Evolutionary conservation across 2,797 vertebrate genomes (phyloP), one percentile per base, ranked within the genome.

Genomic region (Notoglanidium macrostoma): DNA sequence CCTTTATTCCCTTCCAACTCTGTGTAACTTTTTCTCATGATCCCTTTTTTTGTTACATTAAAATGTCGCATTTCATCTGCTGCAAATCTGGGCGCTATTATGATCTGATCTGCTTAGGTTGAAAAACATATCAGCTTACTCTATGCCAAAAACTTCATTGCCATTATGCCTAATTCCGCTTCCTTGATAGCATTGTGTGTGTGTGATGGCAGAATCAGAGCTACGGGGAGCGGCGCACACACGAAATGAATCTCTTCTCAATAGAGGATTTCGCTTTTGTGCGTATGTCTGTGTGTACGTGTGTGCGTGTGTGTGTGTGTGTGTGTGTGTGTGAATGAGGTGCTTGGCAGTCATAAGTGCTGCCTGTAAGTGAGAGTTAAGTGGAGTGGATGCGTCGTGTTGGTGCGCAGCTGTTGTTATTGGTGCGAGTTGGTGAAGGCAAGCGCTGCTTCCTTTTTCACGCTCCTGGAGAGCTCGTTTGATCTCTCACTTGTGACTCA

Each of bases 341-440:
- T 85, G 74, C 51, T 86, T 83, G 84, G 61, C 67, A 51, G 46
- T 84, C 29, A 63, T 72, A 65, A 86, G 85, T 84, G 80, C 65
- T 76, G 84, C 49, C 87, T 86, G 68, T 88, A 86, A 86, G 73
- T 70, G 84, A 86, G 87, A 83, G 85, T 88, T 88, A 88, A 88
- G 85, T 86, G 85, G 72, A 61, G 57, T 88, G 84, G 80, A 65
- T 86, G 73, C 46, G 19, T 55, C 9, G 54, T 84, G 54, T 79
- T 87, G 86, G 59, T 80, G 59, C 54, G 76, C 87, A 84, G 77
- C 80, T 86, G 89, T 76, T 86, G 88, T 76, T 86, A 85, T 63
- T 72, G 51, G 85, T 83, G 63, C 6, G 40, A 35, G 68, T 49
- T 85, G 83, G 87, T 79, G 51, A 81, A 85, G 76, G 76, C 83